Base-by-base conservation (phyloP, 2,113 vertebrate genomes). In the Oryzias curvinotus region DNA sequence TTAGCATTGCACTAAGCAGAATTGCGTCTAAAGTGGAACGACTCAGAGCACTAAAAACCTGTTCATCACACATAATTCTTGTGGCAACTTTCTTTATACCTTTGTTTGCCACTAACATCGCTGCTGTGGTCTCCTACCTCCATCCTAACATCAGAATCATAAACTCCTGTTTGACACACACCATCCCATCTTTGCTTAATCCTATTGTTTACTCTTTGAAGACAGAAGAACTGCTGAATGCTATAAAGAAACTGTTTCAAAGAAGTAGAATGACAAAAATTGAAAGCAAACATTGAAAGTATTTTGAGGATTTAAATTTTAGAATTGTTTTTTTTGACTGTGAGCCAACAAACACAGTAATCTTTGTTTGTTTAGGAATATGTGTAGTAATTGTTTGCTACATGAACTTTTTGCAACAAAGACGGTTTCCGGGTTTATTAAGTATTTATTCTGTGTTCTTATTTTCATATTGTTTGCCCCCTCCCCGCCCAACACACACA, bases 131-230 rank as follows among this genome's bases (percentile, higher is more conserved):
- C 23, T n/a, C 73, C 4, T n/a, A 26, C 28, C 73, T 82, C 30
- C 30, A 81, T 21, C 71, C 68, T 16, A 87, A 89, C 30, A 26
- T 14, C 14, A 70, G 89, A 15, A 89, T 91, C 3, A 58, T 90
- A 16, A 89, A 86, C 25, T 67, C 60, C 6, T 63, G 71, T 17
- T 59, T 88, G 42, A 74, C 84, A 21, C 61, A 77, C 53, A 85
- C 44, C 3, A 3, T 86, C 26, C 82, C 89, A 19, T 21, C 85
- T 47, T 53, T 88, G 41, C 56, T 88, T 5, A 90, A 89, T 72
- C 86, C 87, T 5, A 85, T 89, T 13, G 21, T 88, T 1, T 90
- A 86, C 36, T 71, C 87, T 16, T 57, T 90, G 6, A 88, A 88
- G 57, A 89, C 89, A 49, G 78, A 89, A 7, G 86, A 90, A 55